Evolutionary conservation across 2,797 vertebrate genomes (phyloP), one percentile per base, ranked within the genome.

Genomic region (Jordanella pulchra): DNA sequence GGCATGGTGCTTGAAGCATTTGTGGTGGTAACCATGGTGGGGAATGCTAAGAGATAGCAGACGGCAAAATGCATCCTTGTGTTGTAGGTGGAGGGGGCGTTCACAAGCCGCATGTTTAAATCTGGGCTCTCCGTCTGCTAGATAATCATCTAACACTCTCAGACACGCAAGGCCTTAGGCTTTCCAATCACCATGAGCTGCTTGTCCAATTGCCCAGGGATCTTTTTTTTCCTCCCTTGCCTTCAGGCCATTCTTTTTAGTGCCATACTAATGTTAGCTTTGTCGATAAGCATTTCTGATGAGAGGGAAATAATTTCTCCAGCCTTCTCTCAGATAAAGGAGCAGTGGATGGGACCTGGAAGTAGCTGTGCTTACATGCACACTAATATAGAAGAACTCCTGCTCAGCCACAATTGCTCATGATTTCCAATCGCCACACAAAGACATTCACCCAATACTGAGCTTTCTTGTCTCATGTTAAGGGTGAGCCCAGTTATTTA

Each of bases 211-310:
- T 65, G 27, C 76, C 48, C 54, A 30, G 79, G 70, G 79, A 78
- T 87, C 83, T 83, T 77, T 75, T 72, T 86, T 83, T 76, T 77
- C 64, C 69, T 79, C 64, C 64, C 55, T 84, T 17, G 35, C 65
- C 83, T 83, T 80, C 47, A 70, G 80, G 84, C 75, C 61, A 60
- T 89, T 86, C 78, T 72, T 78, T 84, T 70, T 54, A 76, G 80
- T 74, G 87, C 82, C 92, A 85, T 84, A 84, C 89, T 88, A 89
- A 91, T 92, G 91, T 92, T 93, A 87, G 90, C 80, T 89, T 89
- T 85, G 89, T 85, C 75, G 86, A 91, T 93, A 93, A 93, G 87
- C 44, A 32, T 82, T 82, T 89, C 84, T 88, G 92, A 91, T 87
- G 78, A 88, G 78, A 82, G 79, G 73, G 88, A 91, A 89, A 90